Base-by-base conservation (phyloP, 2,113 vertebrate genomes). In the Odontophorus gujanensis region DNA sequence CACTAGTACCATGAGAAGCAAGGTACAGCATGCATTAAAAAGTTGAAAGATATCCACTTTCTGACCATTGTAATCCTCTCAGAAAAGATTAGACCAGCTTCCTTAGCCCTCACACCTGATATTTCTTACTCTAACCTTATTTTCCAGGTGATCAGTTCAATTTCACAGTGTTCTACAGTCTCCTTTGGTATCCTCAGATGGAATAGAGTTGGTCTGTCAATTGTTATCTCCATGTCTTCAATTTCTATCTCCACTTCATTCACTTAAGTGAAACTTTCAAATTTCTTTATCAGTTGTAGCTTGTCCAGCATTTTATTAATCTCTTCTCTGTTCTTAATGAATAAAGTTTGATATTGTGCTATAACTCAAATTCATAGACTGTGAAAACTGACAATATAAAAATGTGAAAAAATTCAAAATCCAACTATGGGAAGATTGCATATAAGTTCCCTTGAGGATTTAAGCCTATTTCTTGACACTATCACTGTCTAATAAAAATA, bases 141-240 rank as follows among this genome's bases (percentile, higher is more conserved):
- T 97, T 97, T 97, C 93, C 94, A 97, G 87, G 58, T 97, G 95
- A 96, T 97, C 89, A 97, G 86, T 85, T 96, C 97, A 95, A 97
- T 97, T 97, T 96, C 91, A 94, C 51, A 93, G 51, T 16, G 0
- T 93, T 88, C 65, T 66, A 91, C 88, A 69, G 58, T 32, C 43
- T 4, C 42, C 51, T 94, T 86, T 79, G 75, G 86, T 96, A 66
- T 81, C 96, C 90, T 95, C 63, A 63, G 53, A 86, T 34, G 6
- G 34, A 78, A 96, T 65, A 86, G 86, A 57, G 18, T 89, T 89
- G 96, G 94, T 94, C 89, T 59, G 62, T 96, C 87, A 93, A 53
- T 51, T 73, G 76, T 87, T 94, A 95, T 94, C 85, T 95, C 86
- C 63, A 75, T 80, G 85, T 93, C 85, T 94, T 85, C 81, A 87